These are phyloP conservation scores for Pygmarrhopalites habei DNA, from an alignment of 1,140 invertebrate genomes.

Conservation along the genomic window DNA sequence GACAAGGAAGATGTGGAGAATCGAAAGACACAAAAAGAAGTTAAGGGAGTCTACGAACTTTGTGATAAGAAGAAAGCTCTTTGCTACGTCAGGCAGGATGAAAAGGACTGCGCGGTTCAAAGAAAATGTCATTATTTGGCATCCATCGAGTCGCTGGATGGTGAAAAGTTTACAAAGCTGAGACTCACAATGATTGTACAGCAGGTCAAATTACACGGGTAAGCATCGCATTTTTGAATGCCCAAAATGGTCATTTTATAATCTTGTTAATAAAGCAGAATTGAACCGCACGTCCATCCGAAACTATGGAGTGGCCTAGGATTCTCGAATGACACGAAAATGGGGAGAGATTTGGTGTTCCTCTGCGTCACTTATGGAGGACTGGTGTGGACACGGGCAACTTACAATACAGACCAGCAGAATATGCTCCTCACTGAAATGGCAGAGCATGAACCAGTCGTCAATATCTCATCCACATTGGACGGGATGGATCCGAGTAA, in stretches of 20 bases:
- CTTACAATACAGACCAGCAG: neutral
- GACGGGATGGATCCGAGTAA: neutral
- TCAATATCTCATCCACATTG: neutral
- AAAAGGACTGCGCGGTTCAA: neutral
- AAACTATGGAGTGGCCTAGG: neutral
- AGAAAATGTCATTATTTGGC: neutral
- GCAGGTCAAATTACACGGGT: too few species aligned
- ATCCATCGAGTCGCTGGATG: neutral
- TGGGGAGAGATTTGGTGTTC: neutral
- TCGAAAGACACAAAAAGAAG: too few species aligned
- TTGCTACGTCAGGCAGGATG: neutral
- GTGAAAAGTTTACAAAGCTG: neutral
- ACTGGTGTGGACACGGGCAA: neutral
- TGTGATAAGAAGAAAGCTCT: neutral
- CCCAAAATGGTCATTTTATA: too few species aligned
- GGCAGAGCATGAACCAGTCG: neutral
- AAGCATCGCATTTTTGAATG: too few species aligned
- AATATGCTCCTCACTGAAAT: neutral
- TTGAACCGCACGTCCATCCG: neutral
- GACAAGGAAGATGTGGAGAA: too few species aligned
- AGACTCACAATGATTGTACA: neutral
- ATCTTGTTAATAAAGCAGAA: neutral
- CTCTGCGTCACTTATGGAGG: neutral
- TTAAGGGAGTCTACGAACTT: neutral
- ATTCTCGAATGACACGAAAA: conserved; percentile 8